Evolutionary conservation across 2,113 vertebrate species (phyloP), one percentile per base, ranked within the genome.

Genomic region (Nothobranchius furzeri): DNA sequence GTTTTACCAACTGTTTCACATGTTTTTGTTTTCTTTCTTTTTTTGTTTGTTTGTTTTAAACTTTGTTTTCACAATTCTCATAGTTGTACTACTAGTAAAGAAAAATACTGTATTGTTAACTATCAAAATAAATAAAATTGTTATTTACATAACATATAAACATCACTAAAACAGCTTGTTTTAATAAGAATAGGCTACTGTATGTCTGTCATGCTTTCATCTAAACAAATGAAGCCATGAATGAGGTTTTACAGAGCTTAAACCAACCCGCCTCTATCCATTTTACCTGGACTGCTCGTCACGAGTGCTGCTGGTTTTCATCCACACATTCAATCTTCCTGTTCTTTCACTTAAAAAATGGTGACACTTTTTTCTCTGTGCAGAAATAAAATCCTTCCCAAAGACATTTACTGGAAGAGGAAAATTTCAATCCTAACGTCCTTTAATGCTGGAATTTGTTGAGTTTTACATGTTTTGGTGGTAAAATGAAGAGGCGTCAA

Each of bases 71-170:
- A 60, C 58, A 70, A 54, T 77, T 68, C 10, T 85, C 56, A 66
- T 56, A 70, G 67, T 84, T 54, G 25, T 59, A 83, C 76, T 78
- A 79, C 87, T 82, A 79, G 85, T 91, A 92, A 91, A 91, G 73
- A 93, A 92, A 92, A 92, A 93, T 90, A 91, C 77, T 91, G 89
- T 91, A 88, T 88, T 88, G 87, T 88, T 77, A 81, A 87, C 87
- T 92, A 93, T 91, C 88, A 92, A 93, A 93, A 93, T 92, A 93
- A 93, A 91, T 89, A 30, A 87, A 91, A 88, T 88, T 78, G 89
- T 88, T 93, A 91, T 92, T 87, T 92, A 92, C 90, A 92, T 81
- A 79, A 89, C 84, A 88, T 91, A 89, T 81, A 91, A 91, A 91
- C 86, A 81, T 80, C 85, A 84, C 70, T 57, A 78, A 87, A 15